Base-by-base conservation (phyloP, 2,797 vertebrate species). In the Neomorphus geoffroyi region DNA sequence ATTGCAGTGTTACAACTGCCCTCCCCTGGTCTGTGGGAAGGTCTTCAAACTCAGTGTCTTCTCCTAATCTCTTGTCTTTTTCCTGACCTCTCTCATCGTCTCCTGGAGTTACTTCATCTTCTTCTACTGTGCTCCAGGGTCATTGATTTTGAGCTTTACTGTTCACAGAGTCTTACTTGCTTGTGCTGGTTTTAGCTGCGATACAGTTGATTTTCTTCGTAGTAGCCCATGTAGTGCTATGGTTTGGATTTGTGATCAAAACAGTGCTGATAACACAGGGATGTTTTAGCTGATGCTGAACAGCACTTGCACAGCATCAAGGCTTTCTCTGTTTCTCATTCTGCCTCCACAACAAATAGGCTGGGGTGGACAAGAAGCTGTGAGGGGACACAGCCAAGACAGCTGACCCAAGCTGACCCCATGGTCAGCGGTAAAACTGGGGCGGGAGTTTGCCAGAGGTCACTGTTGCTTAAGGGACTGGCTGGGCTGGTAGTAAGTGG, bases 171-270 rank as follows among this genome's bases (percentile, higher is more conserved):
- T 80, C 67, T 75, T 93, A 80, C 84, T 4, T 3, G 22, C 15
- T 24, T 62, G 1, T 27, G 7, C 35, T 83, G 61, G n/a, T 62
- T 88, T 92, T 54, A 43, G 19, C 48, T 80, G 77, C 43, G 39
- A 26, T 18, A 62, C 43, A 30, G 30, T 88, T 70, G n/a, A 30
- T 88, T 73, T 69, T 80, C 16, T 73, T 58, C 72, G 18, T 5
- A 50, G 72, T 1, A 4, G 18, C 41, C 24, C 32, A 2, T n/a
- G 60, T 39, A 65, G 8, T 58, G 43, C 69, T 41, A 1, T 23
- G n/a, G 35, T 73, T 90, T 92, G 65, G 45, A 67, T 90, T 33
- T 83, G 60, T 83, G 65, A 46, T 33, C 43, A 30, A 39, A 80
- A 27, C 48, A 71, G 45, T 22, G 37, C 53, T 56, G 80, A 23